These are phyloP conservation scores for Tipula unca DNA, from an alignment of 2,888 invertebrate species.

Conservation along the genomic window DNA sequence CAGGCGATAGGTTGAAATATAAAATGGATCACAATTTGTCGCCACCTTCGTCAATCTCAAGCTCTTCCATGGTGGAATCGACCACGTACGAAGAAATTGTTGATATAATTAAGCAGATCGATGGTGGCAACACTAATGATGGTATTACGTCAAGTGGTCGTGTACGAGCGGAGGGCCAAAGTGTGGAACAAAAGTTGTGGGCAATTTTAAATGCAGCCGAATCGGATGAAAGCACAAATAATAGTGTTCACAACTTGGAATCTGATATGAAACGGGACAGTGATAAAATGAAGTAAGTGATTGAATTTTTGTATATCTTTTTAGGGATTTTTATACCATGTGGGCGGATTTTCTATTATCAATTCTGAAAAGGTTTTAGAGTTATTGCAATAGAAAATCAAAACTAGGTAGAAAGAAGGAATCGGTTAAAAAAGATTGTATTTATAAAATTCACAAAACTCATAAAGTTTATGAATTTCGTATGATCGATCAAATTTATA, in stretches of 20 bases:
- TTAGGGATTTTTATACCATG: no score
- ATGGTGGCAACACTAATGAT: constrained; percentile 37
- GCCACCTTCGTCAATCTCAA: background rate
- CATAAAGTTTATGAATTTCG: no score
- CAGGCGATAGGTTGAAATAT: background rate
- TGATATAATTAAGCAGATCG: constrained; percentile 41
- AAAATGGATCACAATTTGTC: background rate
- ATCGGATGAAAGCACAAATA: background rate
- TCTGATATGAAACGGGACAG: background rate
- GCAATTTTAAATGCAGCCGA: constrained; percentile 8
- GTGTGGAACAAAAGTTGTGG: constrained; percentile 20
- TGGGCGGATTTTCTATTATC: no score
- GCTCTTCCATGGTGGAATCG: constrained; percentile 28
- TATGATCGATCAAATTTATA: no score
- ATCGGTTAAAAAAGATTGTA: no score
- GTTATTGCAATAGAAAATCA: no score
- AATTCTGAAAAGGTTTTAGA: no score
- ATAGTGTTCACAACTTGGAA: background rate
- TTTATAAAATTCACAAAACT: no score
- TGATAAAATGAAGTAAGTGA: constrained; percentile 22
- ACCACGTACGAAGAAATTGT: constrained; percentile 42
- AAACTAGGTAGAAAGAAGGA: no score
- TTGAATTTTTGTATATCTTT: no score
- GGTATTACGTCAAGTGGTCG: no score
- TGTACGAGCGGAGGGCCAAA: background rate